Evolutionary conservation across 53 echinoderm and acorn worm species (phyloP).

Genomic region (Zoroaster sp.): DNA sequence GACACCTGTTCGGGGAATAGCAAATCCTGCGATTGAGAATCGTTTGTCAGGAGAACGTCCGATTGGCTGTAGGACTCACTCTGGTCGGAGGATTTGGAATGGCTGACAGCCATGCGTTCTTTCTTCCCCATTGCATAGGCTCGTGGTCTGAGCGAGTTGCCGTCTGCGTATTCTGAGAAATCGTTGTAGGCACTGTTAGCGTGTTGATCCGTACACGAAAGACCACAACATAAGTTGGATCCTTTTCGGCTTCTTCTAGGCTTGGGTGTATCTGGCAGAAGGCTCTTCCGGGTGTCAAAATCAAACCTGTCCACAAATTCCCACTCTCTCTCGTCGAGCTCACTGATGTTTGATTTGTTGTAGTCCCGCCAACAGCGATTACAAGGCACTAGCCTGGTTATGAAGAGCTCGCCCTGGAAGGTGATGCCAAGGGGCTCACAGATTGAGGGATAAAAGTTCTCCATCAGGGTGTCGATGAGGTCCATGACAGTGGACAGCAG

Average conservation of each 20-base stretch:
- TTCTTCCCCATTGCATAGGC: conserved; percentile 17
- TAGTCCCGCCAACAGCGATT: conserved; percentile 87
- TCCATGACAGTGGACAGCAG: conserved; percentile 88
- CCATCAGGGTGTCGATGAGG: conserved; percentile 85
- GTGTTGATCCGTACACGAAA: conserved; percentile 56
- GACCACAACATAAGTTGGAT: conserved; percentile 69
- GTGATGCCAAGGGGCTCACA: conserved; percentile 89
- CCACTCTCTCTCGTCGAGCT: conserved; percentile 88
- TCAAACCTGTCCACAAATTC: conserved; percentile 75
- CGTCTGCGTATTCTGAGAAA: background rate
- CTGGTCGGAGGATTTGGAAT: conserved; percentile 39
- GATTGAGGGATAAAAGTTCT: conserved; percentile 94
- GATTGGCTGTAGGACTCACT: conserved; percentile 50
- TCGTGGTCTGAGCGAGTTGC: conserved; percentile 4
- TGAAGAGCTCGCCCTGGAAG: conserved; percentile 89
- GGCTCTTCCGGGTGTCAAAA: conserved; percentile 41
- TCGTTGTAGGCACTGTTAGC: background rate
- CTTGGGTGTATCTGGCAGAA: conserved; percentile 41
- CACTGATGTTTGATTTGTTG: conserved; percentile 73
- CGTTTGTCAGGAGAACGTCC: conserved; percentile 29
- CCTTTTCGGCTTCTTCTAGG: conserved; percentile 3
- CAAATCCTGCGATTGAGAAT: conserved; percentile 35
- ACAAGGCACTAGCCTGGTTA: conserved; percentile 91
- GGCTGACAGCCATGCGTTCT: conserved; percentile 30
- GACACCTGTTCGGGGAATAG: conserved; percentile 55